A percentile compares a stretch with the other conserved stretches of the same genome.
phyloP scores from a whole-genome alignment of 2,113 vertebrate genomes.

The Macquaria australasica region DNA sequence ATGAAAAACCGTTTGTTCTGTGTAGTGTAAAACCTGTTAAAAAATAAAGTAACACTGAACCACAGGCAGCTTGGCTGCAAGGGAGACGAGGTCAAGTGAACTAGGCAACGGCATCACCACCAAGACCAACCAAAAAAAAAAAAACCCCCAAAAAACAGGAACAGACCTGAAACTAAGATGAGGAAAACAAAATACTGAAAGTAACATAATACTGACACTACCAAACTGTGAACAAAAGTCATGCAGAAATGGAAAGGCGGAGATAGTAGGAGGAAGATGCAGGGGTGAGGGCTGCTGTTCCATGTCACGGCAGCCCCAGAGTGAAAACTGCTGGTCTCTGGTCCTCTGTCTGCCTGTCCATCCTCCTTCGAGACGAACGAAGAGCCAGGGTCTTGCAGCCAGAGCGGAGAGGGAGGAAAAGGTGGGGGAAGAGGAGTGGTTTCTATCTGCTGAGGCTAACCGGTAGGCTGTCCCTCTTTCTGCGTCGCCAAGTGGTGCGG shows the following conservation, averaged over 20 bases:
- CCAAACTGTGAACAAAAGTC: constrained; percentile 66
- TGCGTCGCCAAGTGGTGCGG: constrained; percentile 93
- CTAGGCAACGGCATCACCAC: constrained; percentile 19
- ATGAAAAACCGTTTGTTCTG: constrained; percentile 74
- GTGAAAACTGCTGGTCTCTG: constrained; percentile 75
- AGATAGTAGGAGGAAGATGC: constrained; percentile 44
- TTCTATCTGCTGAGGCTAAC: constrained; percentile 96
- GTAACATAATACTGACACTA: constrained; percentile 60
- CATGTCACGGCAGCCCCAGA: constrained; percentile 19
- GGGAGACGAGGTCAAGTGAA: constrained; percentile 64
- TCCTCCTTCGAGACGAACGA: constrained; percentile 54
- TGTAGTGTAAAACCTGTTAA: constrained; percentile 61
- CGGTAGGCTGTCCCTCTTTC: constrained; percentile 94
- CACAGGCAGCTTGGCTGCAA: constrained; percentile 71
- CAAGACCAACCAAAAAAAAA: constrained; percentile 8
- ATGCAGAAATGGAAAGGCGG: constrained; percentile 85
- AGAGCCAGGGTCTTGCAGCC: constrained; percentile 48
- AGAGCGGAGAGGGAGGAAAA: constrained; percentile 26
- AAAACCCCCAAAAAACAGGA: not conserved
- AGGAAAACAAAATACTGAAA: constrained; percentile 43
- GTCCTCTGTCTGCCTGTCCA: constrained; percentile 53
- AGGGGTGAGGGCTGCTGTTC: constrained; percentile 49
- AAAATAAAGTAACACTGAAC: constrained; percentile 47
- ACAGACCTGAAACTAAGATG: constrained; percentile 45
- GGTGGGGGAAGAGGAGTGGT: constrained; percentile 12